phyloP scores from a whole-genome alignment of 2,888 invertebrate species.

The Trichogramma dendrolimi region DNA sequence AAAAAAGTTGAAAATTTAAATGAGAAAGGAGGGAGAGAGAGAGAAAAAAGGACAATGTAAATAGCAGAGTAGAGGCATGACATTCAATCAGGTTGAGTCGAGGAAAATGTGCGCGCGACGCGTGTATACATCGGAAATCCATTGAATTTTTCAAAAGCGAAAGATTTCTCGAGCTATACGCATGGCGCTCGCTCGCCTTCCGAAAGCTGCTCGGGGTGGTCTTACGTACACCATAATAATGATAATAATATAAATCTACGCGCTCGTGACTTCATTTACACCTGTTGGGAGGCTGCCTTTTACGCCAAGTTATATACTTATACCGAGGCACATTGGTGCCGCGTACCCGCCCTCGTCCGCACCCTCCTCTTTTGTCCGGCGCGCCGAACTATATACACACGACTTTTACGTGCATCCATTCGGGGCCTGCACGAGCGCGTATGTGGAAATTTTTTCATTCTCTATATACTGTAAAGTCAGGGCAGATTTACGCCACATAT shows the following conservation, averaged over 20 bases:
- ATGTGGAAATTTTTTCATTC: too few species aligned
- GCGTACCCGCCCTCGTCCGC: constrained; percentile 30
- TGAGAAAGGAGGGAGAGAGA: too few species aligned
- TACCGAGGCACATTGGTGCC: constrained; percentile 41
- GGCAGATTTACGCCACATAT: too few species aligned
- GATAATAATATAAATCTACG: too few species aligned
- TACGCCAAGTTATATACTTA: constrained; percentile 21
- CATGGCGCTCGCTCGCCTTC: constrained; percentile 23
- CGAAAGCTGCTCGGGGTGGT: constrained; percentile 39
- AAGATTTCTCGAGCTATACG: not conserved
- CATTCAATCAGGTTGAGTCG: too few species aligned
- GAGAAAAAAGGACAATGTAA: too few species aligned
- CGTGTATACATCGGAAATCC: too few species aligned
- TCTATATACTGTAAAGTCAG: too few species aligned
- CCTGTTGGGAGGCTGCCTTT: constrained; percentile 43
- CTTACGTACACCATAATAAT: constrained; percentile 17
- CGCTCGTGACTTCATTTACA: constrained; percentile 50
- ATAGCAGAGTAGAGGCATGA: too few species aligned
- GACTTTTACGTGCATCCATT: not conserved
- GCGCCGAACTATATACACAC: not conserved
- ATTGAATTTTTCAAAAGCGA: too few species aligned
- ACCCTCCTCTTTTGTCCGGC: constrained; percentile 14
- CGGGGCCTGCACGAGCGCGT: not conserved
- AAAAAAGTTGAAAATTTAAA: too few species aligned
- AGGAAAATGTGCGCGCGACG: too few species aligned